These are phyloP conservation scores for Heliocidaris tuberculata DNA, from an alignment of 35 echinoderm and acorn worm genomes.

Conservation along the genomic window DNA sequence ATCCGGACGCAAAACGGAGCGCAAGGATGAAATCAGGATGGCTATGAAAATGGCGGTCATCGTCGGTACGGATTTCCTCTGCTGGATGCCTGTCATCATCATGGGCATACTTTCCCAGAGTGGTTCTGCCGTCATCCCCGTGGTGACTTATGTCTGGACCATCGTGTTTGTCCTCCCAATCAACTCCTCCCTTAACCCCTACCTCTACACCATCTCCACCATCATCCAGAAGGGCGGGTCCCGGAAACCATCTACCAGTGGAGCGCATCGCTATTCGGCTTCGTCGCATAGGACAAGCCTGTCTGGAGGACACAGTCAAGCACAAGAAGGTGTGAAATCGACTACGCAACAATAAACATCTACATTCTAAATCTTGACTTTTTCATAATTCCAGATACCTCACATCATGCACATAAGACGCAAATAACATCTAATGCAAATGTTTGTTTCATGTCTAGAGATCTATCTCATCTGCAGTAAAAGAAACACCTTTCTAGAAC, in stretches of 20 bases:
- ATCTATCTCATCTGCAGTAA: no score
- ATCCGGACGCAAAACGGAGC: conserved; percentile 45
- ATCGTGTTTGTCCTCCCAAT: conserved; percentile 82
- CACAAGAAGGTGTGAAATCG: background rate
- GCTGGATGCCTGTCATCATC: conserved; percentile 86
- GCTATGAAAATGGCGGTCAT: conserved; percentile 82
- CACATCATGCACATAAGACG: no score
- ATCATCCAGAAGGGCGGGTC: background rate
- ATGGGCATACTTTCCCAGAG: conserved; percentile 72
- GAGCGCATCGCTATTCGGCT: background rate
- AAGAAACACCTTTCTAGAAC: background rate
- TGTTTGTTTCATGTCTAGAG: background rate
- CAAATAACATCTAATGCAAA: no score
- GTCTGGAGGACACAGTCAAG: background rate
- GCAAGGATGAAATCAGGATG: conserved; percentile 74
- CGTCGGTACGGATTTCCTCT: conserved; percentile 77
- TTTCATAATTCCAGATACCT: no score
- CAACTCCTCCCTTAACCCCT: conserved; percentile 87
- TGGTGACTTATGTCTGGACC: conserved; percentile 75
- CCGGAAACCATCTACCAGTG: background rate
- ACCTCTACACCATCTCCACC: conserved; percentile 77
- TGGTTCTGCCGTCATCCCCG: conserved; percentile 54
- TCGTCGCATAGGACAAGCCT: background rate
- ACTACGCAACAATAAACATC: background rate
- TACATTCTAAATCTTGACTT: no score